Evolutionary conservation across 2,113 vertebrate species (phyloP), one percentile per base, ranked within the genome.

Genomic region (Cinclus cinclus): DNA sequence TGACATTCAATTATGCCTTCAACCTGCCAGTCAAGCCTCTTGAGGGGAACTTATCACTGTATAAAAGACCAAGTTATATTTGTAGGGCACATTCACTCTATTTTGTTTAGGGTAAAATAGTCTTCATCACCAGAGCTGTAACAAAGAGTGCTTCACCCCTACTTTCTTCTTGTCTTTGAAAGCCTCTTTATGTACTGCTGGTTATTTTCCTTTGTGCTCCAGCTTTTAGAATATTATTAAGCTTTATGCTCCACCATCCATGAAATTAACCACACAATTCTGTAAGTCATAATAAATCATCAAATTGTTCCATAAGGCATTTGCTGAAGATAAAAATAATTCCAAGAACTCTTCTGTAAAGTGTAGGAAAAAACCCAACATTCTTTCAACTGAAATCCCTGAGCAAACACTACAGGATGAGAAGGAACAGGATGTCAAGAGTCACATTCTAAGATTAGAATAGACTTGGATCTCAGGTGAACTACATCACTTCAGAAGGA

Each of bases 201-300:
- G 90, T 90, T 68, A 90, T 69, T 87, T 81, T 75, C 94, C 87
- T 85, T 95, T 70, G 75, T 65, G 55, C 28, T 13, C 52, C 56
- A 74, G 83, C 75, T 77, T 56, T 94, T 18, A 92, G 65, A 67
- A 49, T 59, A 79, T 87, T 75, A 70, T 81, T 95, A 80, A 83
- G 89, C 33, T 95, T 95, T 46, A 83, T 92, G 94, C 71, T 96
- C 63, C 20, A 11, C 68, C 84, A 95, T 82, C 82, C 94, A 55
- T 71, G 84, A 97, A 97, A 97, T 90, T 91, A 96, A 94, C 89
- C 83, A 81, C 91, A 70, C 78, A 68, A 70, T 79, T 46, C 10
- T 59, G 3, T 62, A 93, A 68, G 76, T 92, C 92, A 87, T 62
- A 95, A 87, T 92, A 95, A 84, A 83, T 92, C 94, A 94, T 71